Percentiles rank a stretch among this genome's conserved stretches.
phyloP scores from a whole-genome alignment of 2,113 vertebrate species.

The Todiramphus chloris region DNA sequence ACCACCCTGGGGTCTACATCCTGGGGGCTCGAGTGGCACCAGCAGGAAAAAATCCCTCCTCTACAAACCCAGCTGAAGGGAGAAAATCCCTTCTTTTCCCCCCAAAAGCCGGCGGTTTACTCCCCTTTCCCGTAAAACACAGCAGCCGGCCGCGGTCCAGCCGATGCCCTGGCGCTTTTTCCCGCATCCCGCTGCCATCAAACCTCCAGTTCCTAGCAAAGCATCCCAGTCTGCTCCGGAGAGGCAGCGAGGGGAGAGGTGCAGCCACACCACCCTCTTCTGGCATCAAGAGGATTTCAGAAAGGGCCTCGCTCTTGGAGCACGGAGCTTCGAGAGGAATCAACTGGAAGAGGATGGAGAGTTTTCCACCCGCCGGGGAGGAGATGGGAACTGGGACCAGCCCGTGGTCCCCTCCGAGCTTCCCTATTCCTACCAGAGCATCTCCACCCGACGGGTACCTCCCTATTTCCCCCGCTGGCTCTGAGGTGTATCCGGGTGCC shows the following conservation, averaged over 20 bases:
- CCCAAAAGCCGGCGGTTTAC: accelerated
- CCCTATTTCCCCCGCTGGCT: neutral
- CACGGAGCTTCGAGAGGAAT: neutral
- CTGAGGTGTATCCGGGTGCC: neutral
- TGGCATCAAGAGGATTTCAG: neutral
- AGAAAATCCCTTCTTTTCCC: neutral
- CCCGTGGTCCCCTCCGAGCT: too few species aligned
- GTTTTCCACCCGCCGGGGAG: neutral
- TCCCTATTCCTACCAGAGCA: neutral
- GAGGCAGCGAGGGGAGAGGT: too few species aligned
- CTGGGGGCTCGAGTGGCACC: neutral
- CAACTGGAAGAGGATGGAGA: neutral
- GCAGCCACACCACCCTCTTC: neutral
- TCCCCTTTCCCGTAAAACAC: too few species aligned
- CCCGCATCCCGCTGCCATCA: too few species aligned
- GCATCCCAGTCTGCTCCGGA: neutral
- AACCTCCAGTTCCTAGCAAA: neutral
- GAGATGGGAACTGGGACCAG: neutral
- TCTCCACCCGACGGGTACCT: accelerated
- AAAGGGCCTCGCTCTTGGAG: neutral
- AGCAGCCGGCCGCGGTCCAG: neutral
- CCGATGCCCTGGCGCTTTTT: too few species aligned
- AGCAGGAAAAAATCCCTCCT: neutral
- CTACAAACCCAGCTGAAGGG: neutral
- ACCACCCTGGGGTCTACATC: accelerated